These are phyloP conservation scores for Agrochola litura DNA, from an alignment of 2,888 invertebrate species.

Conservation along the genomic window DNA sequence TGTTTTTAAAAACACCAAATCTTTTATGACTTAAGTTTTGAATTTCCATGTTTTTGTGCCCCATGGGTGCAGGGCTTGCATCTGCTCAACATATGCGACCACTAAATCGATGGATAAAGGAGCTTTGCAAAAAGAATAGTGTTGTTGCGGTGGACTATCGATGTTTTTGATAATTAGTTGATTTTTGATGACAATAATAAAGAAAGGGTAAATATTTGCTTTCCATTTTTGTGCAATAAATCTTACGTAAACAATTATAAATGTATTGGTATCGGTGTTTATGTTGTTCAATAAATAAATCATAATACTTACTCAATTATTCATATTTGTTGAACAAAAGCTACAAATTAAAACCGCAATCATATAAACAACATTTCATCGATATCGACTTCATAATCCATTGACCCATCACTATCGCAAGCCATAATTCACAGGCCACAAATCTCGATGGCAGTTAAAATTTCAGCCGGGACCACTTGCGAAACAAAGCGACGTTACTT, in stretches of 20 bases:
- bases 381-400: conserved; percentile 67
- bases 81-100: conserved; percentile 86
- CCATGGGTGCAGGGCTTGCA: conserved; percentile 77
- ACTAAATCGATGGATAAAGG: conserved; percentile 81
- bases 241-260: no score
- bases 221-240: no score
- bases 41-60: conserved; percentile 75
- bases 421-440: conserved; percentile 86
- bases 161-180: no score
- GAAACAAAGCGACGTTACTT: conserved; percentile 79
- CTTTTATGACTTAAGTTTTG: conserved; percentile 73
- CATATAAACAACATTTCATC: conserved; percentile 35
- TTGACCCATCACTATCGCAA: conserved; percentile 71
- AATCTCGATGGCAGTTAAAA: conserved; percentile 85
- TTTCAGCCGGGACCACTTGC: conserved; percentile 75
- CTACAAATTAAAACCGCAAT: not conserved
- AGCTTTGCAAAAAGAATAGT: conserved; percentile 81
- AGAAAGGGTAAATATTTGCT: no score
- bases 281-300: no score
- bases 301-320: no score
- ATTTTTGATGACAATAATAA: no score
- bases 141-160: conserved; percentile 59
- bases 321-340: no score
- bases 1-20: conserved; percentile 80
- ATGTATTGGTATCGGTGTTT: no score